Conservation (phyloP, 2,113 vertebrate species). For the Hippoglossus stenolepis region DNA sequence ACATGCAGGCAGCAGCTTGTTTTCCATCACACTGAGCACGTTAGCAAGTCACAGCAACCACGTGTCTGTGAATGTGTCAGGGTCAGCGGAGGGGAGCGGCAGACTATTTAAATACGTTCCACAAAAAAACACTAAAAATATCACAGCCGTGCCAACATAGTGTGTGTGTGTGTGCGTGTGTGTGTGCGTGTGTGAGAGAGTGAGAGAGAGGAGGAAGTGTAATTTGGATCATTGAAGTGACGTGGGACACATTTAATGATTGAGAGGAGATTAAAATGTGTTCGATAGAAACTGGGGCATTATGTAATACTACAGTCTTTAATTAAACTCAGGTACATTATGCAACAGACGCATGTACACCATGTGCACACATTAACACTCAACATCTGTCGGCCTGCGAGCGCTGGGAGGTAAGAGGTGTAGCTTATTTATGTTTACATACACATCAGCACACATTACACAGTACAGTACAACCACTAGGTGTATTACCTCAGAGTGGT, state of each 20-base stretch:
- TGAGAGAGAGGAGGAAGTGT: neutral
- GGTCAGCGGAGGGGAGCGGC: conserved; percentile 27
- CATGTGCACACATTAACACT: conserved; percentile 28
- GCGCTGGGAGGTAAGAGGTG: neutral
- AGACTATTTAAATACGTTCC: conserved; percentile 53
- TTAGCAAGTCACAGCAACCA: conserved; percentile 37
- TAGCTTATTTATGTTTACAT: neutral
- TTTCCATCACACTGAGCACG: conserved; percentile 27
- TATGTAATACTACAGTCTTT: conserved; percentile 55
- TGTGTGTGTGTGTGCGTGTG: conserved; percentile 6
- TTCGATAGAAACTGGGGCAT: conserved; percentile 67
- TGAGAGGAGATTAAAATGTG: conserved; percentile 58
- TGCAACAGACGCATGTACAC: no score
- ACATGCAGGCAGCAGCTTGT: conserved; percentile 15
- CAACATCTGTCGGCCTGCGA: conserved; percentile 55
- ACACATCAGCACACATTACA: neutral
- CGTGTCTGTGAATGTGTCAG: conserved; percentile 48
- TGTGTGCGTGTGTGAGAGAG: neutral
- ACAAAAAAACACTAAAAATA: conserved; percentile 65
- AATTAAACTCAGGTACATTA: conserved; percentile 60
- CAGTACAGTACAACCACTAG: no score
- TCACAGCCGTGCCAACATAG: conserved; percentile 24
- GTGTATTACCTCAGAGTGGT: neutral
- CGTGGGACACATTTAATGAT: conserved; percentile 69
- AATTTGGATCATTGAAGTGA: conserved; percentile 67